Conservation (phyloP, 2,888 invertebrate genomes). For the Latrodectus hesperus region DNA sequence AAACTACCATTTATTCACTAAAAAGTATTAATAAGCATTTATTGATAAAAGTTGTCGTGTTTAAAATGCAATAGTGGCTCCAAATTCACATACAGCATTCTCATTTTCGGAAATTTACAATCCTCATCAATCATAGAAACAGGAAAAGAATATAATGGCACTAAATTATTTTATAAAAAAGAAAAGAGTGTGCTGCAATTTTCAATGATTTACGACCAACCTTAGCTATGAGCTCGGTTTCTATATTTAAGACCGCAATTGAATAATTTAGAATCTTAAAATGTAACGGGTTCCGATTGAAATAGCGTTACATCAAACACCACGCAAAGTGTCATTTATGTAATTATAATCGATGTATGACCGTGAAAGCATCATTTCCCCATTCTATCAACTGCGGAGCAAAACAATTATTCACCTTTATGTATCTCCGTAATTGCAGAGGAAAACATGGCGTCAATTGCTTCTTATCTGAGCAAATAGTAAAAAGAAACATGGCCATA, state of each 20-base stretch:
- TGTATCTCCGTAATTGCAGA: not conserved
- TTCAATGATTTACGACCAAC: not conserved
- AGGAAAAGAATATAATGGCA: no score
- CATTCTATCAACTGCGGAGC: not conserved
- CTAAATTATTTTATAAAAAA: no score
- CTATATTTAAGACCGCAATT: not conserved
- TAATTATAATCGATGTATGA: conserved; percentile 54
- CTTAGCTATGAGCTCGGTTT: not conserved
- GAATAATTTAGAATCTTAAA: not conserved
- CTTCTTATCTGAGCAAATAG: no score
- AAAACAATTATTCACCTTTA: conserved; percentile 5
- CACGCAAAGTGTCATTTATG: conserved; percentile 50
- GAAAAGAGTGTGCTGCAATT: not conserved
- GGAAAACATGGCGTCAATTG: not conserved
- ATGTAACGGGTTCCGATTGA: not conserved
- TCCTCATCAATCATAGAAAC: no score
- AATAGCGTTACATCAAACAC: conserved; percentile 48
- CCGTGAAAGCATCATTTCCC: conserved; percentile 30
- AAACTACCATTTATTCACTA: no score
- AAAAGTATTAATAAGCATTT: no score
- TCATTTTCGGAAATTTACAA: no score
- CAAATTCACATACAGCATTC: no score
- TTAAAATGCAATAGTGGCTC: no score
- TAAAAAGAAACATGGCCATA: no score
- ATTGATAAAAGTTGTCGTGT: no score